Evolutionary conservation across 53 echinoderm and acorn worm species (phyloP).

Genomic region (Stichopus horrens): DNA sequence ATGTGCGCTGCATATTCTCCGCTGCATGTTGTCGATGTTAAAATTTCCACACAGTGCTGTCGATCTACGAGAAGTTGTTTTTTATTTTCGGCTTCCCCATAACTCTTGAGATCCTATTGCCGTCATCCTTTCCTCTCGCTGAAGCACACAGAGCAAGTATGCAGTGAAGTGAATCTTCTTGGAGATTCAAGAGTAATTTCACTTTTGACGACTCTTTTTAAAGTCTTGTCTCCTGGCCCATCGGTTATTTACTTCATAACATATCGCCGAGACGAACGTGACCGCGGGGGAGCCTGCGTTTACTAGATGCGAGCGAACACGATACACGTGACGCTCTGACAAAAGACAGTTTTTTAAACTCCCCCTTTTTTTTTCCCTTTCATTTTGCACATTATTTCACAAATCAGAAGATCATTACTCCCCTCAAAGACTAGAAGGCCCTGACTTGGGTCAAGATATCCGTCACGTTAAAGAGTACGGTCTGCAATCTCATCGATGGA

Average conservation of each 20-base stretch:
- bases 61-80: too few relatives aligned
- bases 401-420: slow-evolving; percentile 2
- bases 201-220: neutral
- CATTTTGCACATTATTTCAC: slow-evolving; percentile 6
- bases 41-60: too few relatives aligned
- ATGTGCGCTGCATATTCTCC: too few relatives aligned
- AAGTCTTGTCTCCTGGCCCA: neutral
- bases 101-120: too few relatives aligned
- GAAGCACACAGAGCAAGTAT: too few relatives aligned
- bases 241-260: neutral
- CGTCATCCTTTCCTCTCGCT: too few relatives aligned
- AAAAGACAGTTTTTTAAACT: neutral
- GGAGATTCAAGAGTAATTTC: too few relatives aligned
- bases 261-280: neutral
- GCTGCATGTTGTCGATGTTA: too few relatives aligned
- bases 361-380: neutral
- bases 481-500: too few relatives aligned
- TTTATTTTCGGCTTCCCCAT: too few relatives aligned
- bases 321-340: neutral
- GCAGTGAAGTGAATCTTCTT: too few relatives aligned
- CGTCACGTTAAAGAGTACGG: neutral
- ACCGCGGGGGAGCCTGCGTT: neutral
- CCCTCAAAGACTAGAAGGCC: neutral
- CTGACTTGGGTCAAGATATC: neutral
- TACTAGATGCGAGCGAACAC: neutral